These are phyloP conservation scores for Okapia johnstoni DNA, from an alignment of 2,113 vertebrate genomes.

Conservation along the genomic window DNA sequence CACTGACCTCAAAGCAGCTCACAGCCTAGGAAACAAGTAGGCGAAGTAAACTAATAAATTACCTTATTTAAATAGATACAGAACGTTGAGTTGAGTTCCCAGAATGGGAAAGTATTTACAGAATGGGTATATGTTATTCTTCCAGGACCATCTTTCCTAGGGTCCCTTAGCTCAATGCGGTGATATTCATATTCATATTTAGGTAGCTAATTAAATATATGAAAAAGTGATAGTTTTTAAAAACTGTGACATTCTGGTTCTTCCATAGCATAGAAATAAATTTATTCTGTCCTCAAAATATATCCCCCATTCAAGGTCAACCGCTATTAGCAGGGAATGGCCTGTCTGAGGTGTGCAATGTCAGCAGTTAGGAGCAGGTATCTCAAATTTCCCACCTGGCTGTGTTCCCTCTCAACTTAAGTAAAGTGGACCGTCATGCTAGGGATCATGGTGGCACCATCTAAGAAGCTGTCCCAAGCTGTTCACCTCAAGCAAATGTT, in stretches of 20 bases:
- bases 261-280: background rate
- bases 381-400: background rate
- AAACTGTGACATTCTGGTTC: background rate
- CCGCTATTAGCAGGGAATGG: background rate
- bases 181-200: background rate
- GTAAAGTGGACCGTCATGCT: background rate
- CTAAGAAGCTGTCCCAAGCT: background rate
- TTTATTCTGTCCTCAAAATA: background rate
- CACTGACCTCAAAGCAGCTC: background rate
- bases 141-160: background rate
- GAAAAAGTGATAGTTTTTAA: background rate
- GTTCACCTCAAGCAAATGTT: background rate
- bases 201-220: background rate
- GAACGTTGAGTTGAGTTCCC: background rate
- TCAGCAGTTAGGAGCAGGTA: background rate
- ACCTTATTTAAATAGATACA: slow-evolving; percentile 11
- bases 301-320: background rate
- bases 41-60: slow-evolving; percentile 26
- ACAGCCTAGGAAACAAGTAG: slow-evolving; percentile 27
- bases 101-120: background rate
- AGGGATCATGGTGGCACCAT: background rate
- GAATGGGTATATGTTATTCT: background rate
- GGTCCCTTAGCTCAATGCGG: background rate
- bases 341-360: background rate
- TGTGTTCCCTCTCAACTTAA: background rate